Base-by-base conservation (phyloP, 2,113 vertebrate genomes). In the Alligator sinensis region DNA sequence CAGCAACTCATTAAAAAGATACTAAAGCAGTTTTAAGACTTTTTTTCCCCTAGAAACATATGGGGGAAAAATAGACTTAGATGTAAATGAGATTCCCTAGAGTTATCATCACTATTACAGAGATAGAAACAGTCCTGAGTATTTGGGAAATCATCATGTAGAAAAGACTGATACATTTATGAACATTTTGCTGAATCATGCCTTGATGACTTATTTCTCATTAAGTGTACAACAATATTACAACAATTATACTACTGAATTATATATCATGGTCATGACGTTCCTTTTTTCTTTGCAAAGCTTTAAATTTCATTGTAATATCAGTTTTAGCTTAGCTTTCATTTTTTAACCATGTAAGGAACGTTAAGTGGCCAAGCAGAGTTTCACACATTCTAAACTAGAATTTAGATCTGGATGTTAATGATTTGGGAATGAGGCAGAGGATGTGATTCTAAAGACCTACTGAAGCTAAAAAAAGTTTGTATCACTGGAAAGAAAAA, bases 71-170 rank as follows among this genome's bases (percentile, higher is more conserved):
- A 30, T 14, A 93, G 88, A 81, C 11, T 54, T 77, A 91, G 30
- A 89, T 92, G 74, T 70, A 95, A 95, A 96, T 91, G 57, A 91
- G 16, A 72, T 89, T 85, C 70, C 77, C 14, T 87, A 24, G 80
- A 87, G 17, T 74, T 38, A 80, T n/a, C 80, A 87, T 80, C 55
- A 54, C 27, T 90, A 83, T 47, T 47, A 68, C n/a, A 82, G 57
- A 88, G 28, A 11, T 62, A 82, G 58, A 83, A 28, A 90, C 19
- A 70, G 80, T 11, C 24, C 19, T 60, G 70, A 81, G 21, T 87
- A 60, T 78, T 86, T 93, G 5, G 3, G 54, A 27, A 91, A 85
- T 72, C 58, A 91, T 62, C n/a, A 57, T 63, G 58, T 34, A 89
- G 17, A 91, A 63, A 27, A 89, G 77, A 27, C 21, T 27, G n/a